phyloP scores from a whole-genome alignment of 2,888 invertebrate species.

The Isoperla grammatica region DNA sequence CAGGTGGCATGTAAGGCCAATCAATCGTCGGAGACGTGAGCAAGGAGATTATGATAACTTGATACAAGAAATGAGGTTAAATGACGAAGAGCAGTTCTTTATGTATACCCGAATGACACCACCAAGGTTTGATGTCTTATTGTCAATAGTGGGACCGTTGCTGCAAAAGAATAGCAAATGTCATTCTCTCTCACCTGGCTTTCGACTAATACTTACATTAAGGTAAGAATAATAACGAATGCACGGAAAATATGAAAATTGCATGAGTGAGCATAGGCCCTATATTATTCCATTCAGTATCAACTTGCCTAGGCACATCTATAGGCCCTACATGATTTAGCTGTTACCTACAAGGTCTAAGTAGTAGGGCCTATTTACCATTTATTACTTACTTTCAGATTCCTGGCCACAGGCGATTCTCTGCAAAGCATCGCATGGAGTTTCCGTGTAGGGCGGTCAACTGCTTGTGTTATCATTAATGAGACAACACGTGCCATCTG shows the following conservation, averaged over 20 bases:
- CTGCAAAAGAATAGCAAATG: background rate
- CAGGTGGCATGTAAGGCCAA: conserved; percentile 8
- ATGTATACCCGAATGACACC: background rate
- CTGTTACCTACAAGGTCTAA: background rate
- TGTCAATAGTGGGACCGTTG: background rate
- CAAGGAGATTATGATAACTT: conserved; percentile 10
- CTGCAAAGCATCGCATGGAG: background rate
- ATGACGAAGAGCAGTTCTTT: conserved; percentile 4
- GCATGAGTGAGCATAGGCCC: no score
- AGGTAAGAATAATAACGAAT: background rate
- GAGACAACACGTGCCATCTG: background rate
- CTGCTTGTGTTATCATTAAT: background rate
- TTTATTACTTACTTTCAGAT: conserved; percentile 18
- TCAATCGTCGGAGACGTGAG: background rate
- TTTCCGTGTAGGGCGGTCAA: conserved; percentile 1
- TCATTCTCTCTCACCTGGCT: background rate
- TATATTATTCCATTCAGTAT: no score
- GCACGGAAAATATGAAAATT: background rate
- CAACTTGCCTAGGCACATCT: background rate
- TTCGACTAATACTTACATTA: conserved; percentile 7
- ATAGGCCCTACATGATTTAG: no score
- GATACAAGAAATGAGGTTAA: conserved; percentile 8
- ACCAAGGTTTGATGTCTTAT: conserved; percentile 1
- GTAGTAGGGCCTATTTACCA: no score
- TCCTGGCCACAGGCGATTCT: conserved; percentile 13